These are phyloP conservation scores for Hoplostethus atlanticus DNA, from an alignment of 2,797 vertebrate genomes.

Conservation along the genomic window DNA sequence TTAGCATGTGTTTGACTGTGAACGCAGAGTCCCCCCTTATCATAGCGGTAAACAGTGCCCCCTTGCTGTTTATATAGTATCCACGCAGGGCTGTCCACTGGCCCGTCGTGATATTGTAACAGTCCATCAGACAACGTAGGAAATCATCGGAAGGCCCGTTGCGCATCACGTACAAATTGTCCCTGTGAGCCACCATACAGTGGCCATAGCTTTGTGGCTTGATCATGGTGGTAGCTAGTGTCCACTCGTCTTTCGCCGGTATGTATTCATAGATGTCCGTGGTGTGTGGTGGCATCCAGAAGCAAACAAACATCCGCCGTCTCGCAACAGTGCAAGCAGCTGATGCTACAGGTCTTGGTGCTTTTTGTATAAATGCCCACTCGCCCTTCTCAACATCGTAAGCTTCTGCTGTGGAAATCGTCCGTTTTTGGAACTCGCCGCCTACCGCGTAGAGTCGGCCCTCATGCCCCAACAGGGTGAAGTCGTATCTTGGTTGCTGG, in stretches of 20 bases:
- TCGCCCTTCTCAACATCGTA: conserved; percentile 81
- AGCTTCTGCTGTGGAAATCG: conserved; percentile 88
- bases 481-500: conserved; percentile 90
- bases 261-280: conserved; percentile 92
- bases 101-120: conserved; percentile 90
- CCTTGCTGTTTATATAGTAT: conserved; percentile 96
- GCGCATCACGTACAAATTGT: conserved; percentile 95
- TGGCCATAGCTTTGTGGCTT: conserved; percentile 94
- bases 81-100: conserved; percentile 94
- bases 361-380: conserved; percentile 88
- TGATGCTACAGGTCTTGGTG: conserved; percentile 88
- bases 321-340: conserved; percentile 89
- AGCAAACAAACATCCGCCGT: conserved; percentile 92
- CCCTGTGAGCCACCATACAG: conserved; percentile 94
- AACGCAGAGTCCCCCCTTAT: conserved; percentile 91
- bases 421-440: conserved; percentile 87
- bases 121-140: conserved; percentile 92
- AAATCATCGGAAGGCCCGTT: conserved; percentile 95
- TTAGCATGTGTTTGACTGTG: conserved; percentile 93
- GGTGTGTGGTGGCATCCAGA: conserved; percentile 94
- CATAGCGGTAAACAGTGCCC: conserved; percentile 92
- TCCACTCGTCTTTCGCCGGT: conserved; percentile 84
- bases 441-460: conserved; percentile 91
- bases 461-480: conserved; percentile 89
- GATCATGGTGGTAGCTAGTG: conserved; percentile 87